These are phyloP conservation scores for Felis catus DNA, from an alignment of 2,113 vertebrate species.

Conservation along the genomic window F.catus_Fca126_mat1.0 CM031415.1:98378501-98379000, in stretches of 20 bases:
- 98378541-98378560: too few relatives aligned
- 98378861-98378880: neutral
- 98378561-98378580: too few relatives aligned
- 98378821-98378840: neutral
- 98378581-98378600: too few relatives aligned
- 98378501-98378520: too few relatives aligned
- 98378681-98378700: neutral
- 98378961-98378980: neutral
- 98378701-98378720: neutral
- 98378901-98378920: neutral
- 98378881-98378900: neutral
- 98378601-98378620: too few relatives aligned
- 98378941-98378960: too few relatives aligned
- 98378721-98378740: neutral
- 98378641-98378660: too few relatives aligned
- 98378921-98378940: rapidly evolving
- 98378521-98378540: too few relatives aligned
- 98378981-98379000: neutral
- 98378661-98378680: neutral
- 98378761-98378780: neutral
- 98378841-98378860: neutral
- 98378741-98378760: neutral
- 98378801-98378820: neutral
- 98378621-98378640: too few relatives aligned
- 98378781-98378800: neutral